phyloP scores from a whole-genome alignment of 1,140 invertebrate species.

The Papilio polyxenes region DNA sequence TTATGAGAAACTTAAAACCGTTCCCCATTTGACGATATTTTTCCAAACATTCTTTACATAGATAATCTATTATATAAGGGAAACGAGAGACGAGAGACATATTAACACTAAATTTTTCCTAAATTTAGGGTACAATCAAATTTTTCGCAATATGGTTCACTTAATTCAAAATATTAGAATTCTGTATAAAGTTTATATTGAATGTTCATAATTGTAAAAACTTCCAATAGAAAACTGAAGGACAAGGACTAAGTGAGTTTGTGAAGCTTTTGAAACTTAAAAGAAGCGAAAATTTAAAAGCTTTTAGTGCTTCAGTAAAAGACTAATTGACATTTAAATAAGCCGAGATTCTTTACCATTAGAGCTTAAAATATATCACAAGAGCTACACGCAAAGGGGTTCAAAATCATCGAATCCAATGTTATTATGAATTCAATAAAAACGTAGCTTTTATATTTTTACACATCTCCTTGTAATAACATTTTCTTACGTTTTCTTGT shows the following conservation, averaged over 20 bases:
- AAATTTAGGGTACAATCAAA: no score
- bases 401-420: neutral
- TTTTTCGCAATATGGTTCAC: no score
- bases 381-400: no score
- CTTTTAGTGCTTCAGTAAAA: conserved; percentile 22
- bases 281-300: conserved; percentile 12
- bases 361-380: neutral
- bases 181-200: neutral
- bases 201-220: neutral
- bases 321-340: conserved; percentile 24
- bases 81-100: no score
- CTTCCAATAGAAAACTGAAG: conserved; percentile 14
- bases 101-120: no score
- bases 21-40: neutral
- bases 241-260: conserved; percentile 17
- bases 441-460: neutral
- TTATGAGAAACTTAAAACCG: neutral
- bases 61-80: no score
- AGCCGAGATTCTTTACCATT: neutral
- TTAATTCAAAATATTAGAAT: neutral
- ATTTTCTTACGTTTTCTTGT: neutral
- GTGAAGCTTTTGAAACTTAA: conserved; percentile 14
- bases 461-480: neutral
- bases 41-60: neutral
- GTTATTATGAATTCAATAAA: neutral